Evolutionary conservation across 2,797 vertebrate genomes (phyloP).

Genomic region (Gallinago nigripennis): DNA sequence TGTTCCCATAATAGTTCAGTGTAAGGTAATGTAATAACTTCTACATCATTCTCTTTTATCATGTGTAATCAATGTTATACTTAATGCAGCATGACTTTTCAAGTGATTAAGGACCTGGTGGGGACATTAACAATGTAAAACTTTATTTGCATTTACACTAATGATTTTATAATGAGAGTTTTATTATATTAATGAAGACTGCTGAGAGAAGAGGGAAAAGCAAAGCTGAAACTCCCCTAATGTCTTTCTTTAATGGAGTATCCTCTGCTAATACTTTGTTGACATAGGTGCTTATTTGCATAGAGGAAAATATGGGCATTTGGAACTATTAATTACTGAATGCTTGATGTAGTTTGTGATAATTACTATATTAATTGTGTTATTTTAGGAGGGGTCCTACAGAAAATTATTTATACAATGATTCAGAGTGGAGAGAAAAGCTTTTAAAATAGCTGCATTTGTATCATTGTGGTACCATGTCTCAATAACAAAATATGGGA

Average conservation of each 20-base stretch:
- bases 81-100: constrained; percentile 73
- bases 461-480: not conserved
- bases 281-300: constrained; percentile 62
- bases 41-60: constrained; percentile 37
- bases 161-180: constrained; percentile 77
- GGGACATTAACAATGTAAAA: constrained; percentile 71
- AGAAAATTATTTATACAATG: not conserved
- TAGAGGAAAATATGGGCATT: constrained; percentile 47
- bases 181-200: constrained; percentile 78
- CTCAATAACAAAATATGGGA: not conserved
- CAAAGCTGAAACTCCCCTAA: constrained; percentile 45
- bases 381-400: not conserved
- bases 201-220: constrained; percentile 54
- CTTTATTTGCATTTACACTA: constrained; percentile 76
- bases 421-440: not conserved
- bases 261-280: constrained; percentile 50
- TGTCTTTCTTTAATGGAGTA: constrained; percentile 37
- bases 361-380: constrained; percentile 53
- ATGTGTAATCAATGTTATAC: constrained; percentile 59
- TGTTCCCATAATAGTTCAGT: not conserved
- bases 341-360: constrained; percentile 15
- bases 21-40: constrained; percentile 24
- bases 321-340: constrained; percentile 49
- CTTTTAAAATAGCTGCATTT: not conserved
- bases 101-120: constrained; percentile 67